Conservation (phyloP, 2,797 vertebrate species). For the Gadopsis bispinosus region DNA sequence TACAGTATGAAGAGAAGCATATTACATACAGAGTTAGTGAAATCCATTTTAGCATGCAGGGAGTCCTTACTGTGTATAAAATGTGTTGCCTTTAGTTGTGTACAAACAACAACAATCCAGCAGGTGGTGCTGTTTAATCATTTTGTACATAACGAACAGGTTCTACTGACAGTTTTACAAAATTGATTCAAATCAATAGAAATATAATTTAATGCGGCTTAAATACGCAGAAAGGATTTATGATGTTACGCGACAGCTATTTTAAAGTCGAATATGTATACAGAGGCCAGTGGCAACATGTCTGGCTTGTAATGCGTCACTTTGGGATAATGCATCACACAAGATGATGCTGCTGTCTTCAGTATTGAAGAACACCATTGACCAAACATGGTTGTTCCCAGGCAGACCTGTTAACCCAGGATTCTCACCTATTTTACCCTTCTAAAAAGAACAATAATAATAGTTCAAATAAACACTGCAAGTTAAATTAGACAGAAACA, state of each 20-base stretch:
- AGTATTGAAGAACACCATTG: neutral
- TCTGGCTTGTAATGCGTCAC: constrained; percentile 12
- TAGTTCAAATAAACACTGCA: no score
- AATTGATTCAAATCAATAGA: neutral
- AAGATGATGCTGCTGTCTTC: constrained; percentile 41
- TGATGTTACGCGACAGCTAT: no score
- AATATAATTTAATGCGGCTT: neutral
- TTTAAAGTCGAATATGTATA: neutral
- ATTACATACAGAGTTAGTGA: neutral
- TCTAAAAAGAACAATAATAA: no score
- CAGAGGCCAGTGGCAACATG: neutral
- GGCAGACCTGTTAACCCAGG: no score
- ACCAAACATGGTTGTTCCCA: neutral
- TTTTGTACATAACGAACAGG: fast-evolving
- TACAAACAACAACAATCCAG: constrained; percentile 45
- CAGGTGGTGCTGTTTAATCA: constrained; percentile 47
- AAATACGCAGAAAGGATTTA: neutral
- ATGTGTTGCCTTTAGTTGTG: neutral
- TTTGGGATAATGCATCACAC: constrained; percentile 8
- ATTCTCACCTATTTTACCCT: no score
- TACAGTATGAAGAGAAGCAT: neutral
- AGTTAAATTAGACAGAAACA: no score
- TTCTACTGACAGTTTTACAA: neutral
- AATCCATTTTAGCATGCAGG: neutral
- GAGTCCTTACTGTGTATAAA: no score